Base-by-base conservation (phyloP, 2,888 invertebrate species). In the Crematogaster levior region DNA sequence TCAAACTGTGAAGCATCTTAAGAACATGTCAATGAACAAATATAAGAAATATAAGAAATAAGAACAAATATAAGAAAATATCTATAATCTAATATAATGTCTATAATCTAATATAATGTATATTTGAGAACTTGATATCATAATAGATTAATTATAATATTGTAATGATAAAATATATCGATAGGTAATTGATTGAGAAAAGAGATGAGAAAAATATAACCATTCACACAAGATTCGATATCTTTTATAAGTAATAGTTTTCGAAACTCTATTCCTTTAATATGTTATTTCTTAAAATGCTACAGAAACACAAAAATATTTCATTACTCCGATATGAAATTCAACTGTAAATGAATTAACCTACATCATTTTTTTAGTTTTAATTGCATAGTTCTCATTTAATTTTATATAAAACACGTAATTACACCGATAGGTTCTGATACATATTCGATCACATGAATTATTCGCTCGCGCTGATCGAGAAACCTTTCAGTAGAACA, bases 401-500 rank as follows among this genome's bases (percentile, higher is more conserved):
- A n/a, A 21, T 30, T 73, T 74, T 34, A 48, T 48, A 46, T 61
- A 61, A 48, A 60, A 61, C 24, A 24, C 6, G 15, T 27, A 63
- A 63, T 61, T 61, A 63, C 34, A 27, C 18, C 1, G 34, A 73
- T 15, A 37, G 12, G 1, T 63, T 63, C 48, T 24, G 37, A 63
- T 51, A 74, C 34, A 48, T 34, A 34, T 58, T 43, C 27, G 21
- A 40, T 63, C 48, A 12, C 9, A 63, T 74, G 18, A 74, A 74
- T 74, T 74, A 74, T 61, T 74, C 74, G 73, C 40, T 73, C 58
- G 15, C 15, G 15, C 37, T 37, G 70, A 40, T 56, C 53, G 21
- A 48, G 34, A 48, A 74, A 61, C 40, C 53, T 61, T 74, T 63
- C 63, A 24, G 48, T 48, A 48, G 48, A 48, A 74, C 63, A 74